Base-by-base conservation (phyloP, 2,797 vertebrate species). In the Enteromius unitaeniatus region DNA sequence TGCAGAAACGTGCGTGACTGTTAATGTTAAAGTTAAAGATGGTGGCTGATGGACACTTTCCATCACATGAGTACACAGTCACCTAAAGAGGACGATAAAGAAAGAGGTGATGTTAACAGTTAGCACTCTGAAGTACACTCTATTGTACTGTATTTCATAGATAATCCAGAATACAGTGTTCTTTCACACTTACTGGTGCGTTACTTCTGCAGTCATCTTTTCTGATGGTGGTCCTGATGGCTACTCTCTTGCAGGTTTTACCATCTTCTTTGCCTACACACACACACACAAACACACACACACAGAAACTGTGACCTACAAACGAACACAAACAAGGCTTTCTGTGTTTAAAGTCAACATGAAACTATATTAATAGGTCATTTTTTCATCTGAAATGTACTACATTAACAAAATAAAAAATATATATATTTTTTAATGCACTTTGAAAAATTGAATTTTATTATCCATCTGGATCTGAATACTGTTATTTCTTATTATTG, bases 21-120 rank as follows among this genome's bases (percentile, higher is more conserved):
- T 99, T 97, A 87, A 99, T 96, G 90, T 99, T 99, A 88, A 99
- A 96, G 92, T 99, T 99, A 92, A 98, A 99, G 91, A 99, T 99
- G 87, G 97, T 99, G 91, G 98, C 98, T 15, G 98, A 99, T 0
- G 98, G 98, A 89, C 98, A 99, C 89, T 97, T 99, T 77, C 98
- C 98, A 89, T 99, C 97, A 81, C 98, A 99, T 26, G 98, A 99
- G 88, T 97, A 97, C 81, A 99, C 95, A 5, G 94, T 97, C 60
- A 99, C 90, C 98, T 99, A 86, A 34, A 34, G 31, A 34, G 31
- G 31, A 34, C 31, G 4, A 34, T 34, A 34, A 34, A 34, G 31
- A n/a, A n/a, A 69, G 23, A 86, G 45, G 23, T 5, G 14, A 82
- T 5, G 9, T 81, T 15, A 62, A 60, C 51, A 31, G 23, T 17